A percentile compares a stretch with the other conserved stretches of the same genome.
These are phyloP conservation scores for Nebria salina DNA, from an alignment of 2,888 invertebrate genomes.

Conservation along the genomic window DNA sequence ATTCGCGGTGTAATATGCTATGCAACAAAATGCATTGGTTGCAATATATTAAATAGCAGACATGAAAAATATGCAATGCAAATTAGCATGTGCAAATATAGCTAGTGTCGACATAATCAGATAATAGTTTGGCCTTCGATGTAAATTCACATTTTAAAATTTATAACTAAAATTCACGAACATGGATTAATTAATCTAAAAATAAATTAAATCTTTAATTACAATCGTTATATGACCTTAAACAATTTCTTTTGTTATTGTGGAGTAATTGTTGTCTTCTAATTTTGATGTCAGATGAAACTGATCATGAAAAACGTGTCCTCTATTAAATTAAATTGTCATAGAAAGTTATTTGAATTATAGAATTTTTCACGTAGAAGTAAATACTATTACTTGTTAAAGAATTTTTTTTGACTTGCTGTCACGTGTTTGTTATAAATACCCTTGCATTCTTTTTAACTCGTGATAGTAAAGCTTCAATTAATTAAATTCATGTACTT, in stretches of 20 bases:
- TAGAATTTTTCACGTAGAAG: too few species aligned
- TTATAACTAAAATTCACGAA: not conserved
- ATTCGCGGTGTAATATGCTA: conserved; percentile 27
- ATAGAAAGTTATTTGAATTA: too few species aligned
- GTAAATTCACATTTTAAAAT: not conserved
- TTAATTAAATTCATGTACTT: not conserved
- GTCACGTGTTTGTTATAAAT: too few species aligned
- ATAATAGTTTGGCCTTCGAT: conserved; percentile 1
- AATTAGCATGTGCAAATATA: not conserved
- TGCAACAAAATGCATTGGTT: conserved; percentile 33
- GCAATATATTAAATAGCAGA: conserved; percentile 13
- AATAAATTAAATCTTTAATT: not conserved
- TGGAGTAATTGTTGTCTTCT: too few species aligned
- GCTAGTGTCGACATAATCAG: conserved; percentile 3
- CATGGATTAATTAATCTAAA: not conserved
- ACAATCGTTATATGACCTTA: not conserved
- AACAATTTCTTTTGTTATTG: too few species aligned
- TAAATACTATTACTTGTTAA: too few species aligned
- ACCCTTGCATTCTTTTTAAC: too few species aligned
- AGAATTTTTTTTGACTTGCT: too few species aligned
- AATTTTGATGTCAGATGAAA: too few species aligned
- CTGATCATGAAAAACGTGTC: too few species aligned
- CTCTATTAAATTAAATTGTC: too few species aligned
- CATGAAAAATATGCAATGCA: conserved; percentile 13
- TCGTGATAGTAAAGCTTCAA: too few species aligned